Evolutionary conservation across 2,888 invertebrate species (phyloP).

Genomic region (Odontocolon sp.): DNA sequence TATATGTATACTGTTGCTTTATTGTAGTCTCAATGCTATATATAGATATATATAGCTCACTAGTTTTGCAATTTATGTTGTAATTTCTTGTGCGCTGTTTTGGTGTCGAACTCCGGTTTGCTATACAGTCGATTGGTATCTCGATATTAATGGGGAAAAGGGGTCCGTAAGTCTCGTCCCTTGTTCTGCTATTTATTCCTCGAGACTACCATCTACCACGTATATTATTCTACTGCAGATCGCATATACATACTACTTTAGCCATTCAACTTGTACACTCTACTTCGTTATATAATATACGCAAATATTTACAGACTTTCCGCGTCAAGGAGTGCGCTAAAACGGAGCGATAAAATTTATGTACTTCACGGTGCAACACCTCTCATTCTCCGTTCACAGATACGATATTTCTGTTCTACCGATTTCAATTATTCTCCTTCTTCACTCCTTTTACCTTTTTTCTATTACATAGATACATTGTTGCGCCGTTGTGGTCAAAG

Average conservation of each 20-base stretch:
- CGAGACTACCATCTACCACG: constrained; percentile 14
- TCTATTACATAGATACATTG: no score
- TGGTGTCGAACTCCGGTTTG: constrained; percentile 30
- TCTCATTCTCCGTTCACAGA: background rate
- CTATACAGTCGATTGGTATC: constrained; percentile 41
- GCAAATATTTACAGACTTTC: constrained; percentile 63
- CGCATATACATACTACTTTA: background rate
- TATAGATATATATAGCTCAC: no score
- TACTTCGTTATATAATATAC: constrained; percentile 39
- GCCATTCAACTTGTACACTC: background rate
- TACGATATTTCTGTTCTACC: constrained; percentile 11
- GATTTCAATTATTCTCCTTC: background rate
- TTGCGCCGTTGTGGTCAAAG: no score
- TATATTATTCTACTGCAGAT: background rate
- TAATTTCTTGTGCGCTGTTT: constrained; percentile 32
- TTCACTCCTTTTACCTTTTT: background rate
- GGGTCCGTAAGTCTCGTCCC: constrained; percentile 26
- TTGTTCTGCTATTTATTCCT: background rate
- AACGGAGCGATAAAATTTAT: constrained; percentile 52
- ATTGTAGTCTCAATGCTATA: no score
- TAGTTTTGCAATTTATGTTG: constrained; percentile 2
- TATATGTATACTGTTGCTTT: no score
- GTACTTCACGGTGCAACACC: constrained; percentile 41
- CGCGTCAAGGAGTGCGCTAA: constrained; percentile 49
- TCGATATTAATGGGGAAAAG: constrained; percentile 46